Evolutionary conservation across 2,113 vertebrate species (phyloP), one percentile per base, ranked within the genome.

Genomic region (Ammospiza caudacuta): DNA sequence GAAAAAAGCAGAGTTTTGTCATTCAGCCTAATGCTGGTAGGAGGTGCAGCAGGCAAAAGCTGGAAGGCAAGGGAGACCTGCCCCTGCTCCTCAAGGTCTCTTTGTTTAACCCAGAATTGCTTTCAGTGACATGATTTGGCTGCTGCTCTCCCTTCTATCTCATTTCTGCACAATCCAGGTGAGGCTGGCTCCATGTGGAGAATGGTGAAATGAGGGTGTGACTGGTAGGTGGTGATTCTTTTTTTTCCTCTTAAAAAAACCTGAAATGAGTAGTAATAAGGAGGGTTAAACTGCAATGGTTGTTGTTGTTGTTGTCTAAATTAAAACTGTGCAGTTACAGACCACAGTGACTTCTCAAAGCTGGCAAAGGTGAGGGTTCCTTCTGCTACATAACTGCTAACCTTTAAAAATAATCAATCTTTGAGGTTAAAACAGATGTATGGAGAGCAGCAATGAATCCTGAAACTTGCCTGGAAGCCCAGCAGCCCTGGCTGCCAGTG

Each of bases 331-430:
- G n/a, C 86, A 92, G 59, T 58, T 8, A 2, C 54, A 87, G 78
- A 67, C 41, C 90, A 54, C 2, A 15, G 49, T 82, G 74, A 55
- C 78, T 92, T 87, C 87, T 76, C 63, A 62, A 87, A 83, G 58
- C 37, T 76, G 41, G 75, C 63, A 80, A 80, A 90, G 72, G 44
- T 17, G 1, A 47, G 17, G 16, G 31, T 66, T 94, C 80, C 54
- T 80, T 90, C 94, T 69, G 41, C 85, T 88, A 91, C 55, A 14
- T 43, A 92, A 70, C 68, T 46, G 63, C 59, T 93, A 93, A 96
- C 92, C 88, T 96, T 93, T 95, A 92, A 92, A 95, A 96, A 69
- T 19, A 90, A 94, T 93, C 90, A 90, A 12, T 90, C 37, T 83
- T 73, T 58, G 67, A 67, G 88, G 88, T 92, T 93, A 88, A 86